Base-by-base conservation (phyloP, 2,888 invertebrate genomes). In the Xestia ashworthii region DNA sequence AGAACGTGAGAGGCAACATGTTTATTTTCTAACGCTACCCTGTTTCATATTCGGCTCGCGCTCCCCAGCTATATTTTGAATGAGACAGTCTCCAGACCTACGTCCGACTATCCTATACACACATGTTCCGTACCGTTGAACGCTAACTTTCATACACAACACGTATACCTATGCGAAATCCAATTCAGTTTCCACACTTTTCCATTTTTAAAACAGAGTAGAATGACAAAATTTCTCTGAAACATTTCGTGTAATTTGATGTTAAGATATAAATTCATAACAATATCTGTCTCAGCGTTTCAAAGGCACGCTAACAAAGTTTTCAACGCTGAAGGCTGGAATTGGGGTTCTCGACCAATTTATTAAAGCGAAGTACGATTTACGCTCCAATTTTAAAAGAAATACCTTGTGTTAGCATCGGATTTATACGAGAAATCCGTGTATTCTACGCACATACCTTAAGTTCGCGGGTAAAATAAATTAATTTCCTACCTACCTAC, bases 51-150 rank as follows among this genome's bases (percentile, higher is more conserved):
- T 94, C 93, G 92, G 90, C 87, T 88, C 92, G 92, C 94, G 91
- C 91, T 86, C 93, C 86, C 92, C 90, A 89, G 90, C 91, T 94
- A 93, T 95, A 93, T 95, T 95, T 94, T 93, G 93, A 93, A 95
- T 93, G 93, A 94, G 93, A 93, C 92, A 91, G 93, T 93, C 93
- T 93, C 91, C 93, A 94, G 94, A 93, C 92, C 93, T 90, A 91
- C 90, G 88, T 90, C 90, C 91, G 90, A 91, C 91, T 92, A 91
- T 90, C 90, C 91, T 90, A 84, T 82, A 91, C 89, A 89, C 90
- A 91, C 88, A 91, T 90, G 90, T 89, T 91, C 89, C 88, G 83
- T 90, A 87, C 88, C 84, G 88, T 85, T 88, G 88, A 86, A 85
- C 82, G 79, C 81, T 79, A 86, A 80, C 80, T 84, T 81, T 80